Percentiles rank a stretch among this genome's conserved stretches.
phyloP scores from a whole-genome alignment of 2,888 invertebrate genomes.

The Octodonta nipae region DNA sequence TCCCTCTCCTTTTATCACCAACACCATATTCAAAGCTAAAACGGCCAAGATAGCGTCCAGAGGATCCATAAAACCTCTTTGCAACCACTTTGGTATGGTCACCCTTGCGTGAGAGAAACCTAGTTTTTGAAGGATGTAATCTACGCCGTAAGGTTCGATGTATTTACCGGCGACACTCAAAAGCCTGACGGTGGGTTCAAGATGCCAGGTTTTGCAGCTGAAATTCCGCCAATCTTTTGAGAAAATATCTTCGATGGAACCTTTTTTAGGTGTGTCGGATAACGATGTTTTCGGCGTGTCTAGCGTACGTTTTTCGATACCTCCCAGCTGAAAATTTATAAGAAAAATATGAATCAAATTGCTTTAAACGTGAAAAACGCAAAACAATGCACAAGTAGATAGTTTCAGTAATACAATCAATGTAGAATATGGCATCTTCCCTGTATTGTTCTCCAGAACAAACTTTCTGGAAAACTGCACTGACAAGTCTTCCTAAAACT shows the following conservation, averaged over 20 bases:
- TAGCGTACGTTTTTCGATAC: constrained; percentile 23
- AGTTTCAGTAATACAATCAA: too few species aligned
- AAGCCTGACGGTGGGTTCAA: constrained; percentile 82
- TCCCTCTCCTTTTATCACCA: constrained; percentile 32
- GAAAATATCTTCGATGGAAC: constrained; percentile 44
- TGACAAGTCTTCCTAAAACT: too few species aligned
- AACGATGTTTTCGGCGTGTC: too few species aligned
- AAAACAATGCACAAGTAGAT: too few species aligned
- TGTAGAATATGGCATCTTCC: too few species aligned
- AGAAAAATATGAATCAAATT: constrained; percentile 9
- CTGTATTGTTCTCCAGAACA: too few species aligned
- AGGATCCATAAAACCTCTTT: constrained; percentile 95
- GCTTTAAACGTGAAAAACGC: too few species aligned
- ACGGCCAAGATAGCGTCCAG: constrained; percentile 81
- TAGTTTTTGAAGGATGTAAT: constrained; percentile 93
- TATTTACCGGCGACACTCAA: constrained; percentile 58
- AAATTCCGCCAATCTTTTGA: constrained; percentile 82
- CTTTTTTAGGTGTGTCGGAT: constrained; percentile 22
- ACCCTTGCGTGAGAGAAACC: constrained; percentile 95
- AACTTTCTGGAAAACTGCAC: too few species aligned
- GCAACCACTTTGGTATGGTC: constrained; percentile 99
- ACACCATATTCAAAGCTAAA: constrained; percentile 58
- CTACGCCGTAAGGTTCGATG: constrained; percentile 95
- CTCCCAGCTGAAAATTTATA: constrained; percentile 20
- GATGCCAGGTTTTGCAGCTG: constrained; percentile 88